Base-by-base conservation (phyloP, 2,888 invertebrate genomes). In the Peribatodes rhomboidaria region DNA sequence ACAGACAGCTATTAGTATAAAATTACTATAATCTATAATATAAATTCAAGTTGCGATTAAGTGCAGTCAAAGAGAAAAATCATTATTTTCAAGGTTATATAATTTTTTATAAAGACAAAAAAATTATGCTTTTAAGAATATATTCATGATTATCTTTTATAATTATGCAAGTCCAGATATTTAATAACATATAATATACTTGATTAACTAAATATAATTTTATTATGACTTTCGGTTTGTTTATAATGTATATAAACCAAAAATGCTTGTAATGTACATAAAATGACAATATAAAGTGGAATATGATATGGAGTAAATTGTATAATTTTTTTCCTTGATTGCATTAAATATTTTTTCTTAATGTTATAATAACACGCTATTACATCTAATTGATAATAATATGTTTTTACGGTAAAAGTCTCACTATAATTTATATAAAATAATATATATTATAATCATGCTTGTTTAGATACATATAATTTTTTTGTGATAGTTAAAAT, bases 361-460 rank as follows among this genome's bases (percentile, higher is more conserved):
- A n/a, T 42, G 20, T 20, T 41, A 11, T 33, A 46, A 52, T 54
- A 61, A 58, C 47, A 55, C 39, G 53, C 55, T 46, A 53, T 53
- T 62, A 60, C 53, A 57, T 22, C 53, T 57, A 62, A 50, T 57
- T 63, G 52, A 55, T 61, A 61, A 50, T 59, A 52, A 14, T 49
- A 27, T 27, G 6, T 27, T 27, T 52, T 37, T 53, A 47, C 53
- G 55, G 55, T 65, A 14, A 86, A 87, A 88, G 88, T 89, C 87
- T 89, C 89, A 89, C 89, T 89, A 88, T 85, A 77, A 67, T 68
- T 81, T 46, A 46, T 22, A 47, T n/a, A 22, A 53, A 27, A 46
- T 46, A 18, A 10, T 18, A 44, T 10, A 42, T 18, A 1, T 18
- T 10, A 9, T 1, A 14, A 42, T 18, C 9, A 18, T 10, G 16